These are phyloP conservation scores for Craniophora ligustri DNA, from an alignment of 2,888 invertebrate species.

Conservation along the genomic window DNA sequence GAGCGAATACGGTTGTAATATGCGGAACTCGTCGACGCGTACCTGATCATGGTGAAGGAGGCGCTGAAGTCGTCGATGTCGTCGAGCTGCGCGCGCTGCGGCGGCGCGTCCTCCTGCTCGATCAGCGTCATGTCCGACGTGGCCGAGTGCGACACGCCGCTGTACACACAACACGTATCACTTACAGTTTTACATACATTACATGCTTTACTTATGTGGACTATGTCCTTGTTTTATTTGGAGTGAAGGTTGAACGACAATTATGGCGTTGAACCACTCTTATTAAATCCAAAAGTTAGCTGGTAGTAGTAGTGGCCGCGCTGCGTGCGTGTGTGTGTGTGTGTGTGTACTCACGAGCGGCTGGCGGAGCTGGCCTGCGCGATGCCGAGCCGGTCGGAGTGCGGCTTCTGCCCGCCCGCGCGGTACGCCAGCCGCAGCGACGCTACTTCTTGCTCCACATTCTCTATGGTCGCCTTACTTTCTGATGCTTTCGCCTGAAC, in stretches of 20 bases:
- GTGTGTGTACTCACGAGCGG: constrained; percentile 49
- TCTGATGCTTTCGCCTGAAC: constrained; percentile 52
- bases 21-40: neutral
- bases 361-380: constrained; percentile 87
- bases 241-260: too few species aligned
- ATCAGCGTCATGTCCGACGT: constrained; percentile 96
- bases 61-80: constrained; percentile 83
- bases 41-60: constrained; percentile 90
- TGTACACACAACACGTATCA: constrained; percentile 33
- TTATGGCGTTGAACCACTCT: too few species aligned
- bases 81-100: constrained; percentile 67
- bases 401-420: constrained; percentile 91
- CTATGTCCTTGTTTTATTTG: too few species aligned
- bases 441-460: constrained; percentile 91
- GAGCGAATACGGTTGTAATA: too few species aligned
- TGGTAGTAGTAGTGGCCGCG: neutral
- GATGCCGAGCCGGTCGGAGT: constrained; percentile 96
- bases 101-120: constrained; percentile 92
- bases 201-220: too few species aligned
- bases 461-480: constrained; percentile 73
- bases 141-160: constrained; percentile 91
- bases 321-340: too few species aligned
- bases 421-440: constrained; percentile 93
- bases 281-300: neutral
- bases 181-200: neutral